A percentile compares a stretch with the other conserved stretches of the same genome.
phyloP scores from a whole-genome alignment of 2,888 invertebrate species.

The Poecilus cupreus region DNA sequence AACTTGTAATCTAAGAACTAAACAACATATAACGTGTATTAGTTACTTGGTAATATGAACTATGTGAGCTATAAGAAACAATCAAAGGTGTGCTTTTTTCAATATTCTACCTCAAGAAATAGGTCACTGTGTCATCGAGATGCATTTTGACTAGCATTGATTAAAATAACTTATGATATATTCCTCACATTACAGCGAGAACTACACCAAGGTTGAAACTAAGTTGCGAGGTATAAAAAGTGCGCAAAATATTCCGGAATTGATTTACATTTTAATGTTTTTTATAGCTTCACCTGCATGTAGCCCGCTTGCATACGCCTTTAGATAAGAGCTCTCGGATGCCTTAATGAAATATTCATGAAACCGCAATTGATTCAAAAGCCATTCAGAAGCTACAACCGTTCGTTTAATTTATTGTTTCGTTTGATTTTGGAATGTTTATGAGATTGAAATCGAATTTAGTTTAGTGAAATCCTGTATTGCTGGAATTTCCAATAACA shows the following conservation, averaged over 20 bases:
- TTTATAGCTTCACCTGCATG: slow-evolving; percentile 43
- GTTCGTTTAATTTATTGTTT: slow-evolving; percentile 4
- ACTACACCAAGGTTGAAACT: neutral
- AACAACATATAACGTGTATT: too few species aligned
- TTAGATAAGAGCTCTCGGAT: slow-evolving; percentile 42
- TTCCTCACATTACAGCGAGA: neutral
- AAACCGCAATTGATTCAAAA: slow-evolving; percentile 35
- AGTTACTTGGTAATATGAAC: too few species aligned
- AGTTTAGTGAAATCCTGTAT: neutral
- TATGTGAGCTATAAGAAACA: too few species aligned
- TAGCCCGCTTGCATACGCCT: slow-evolving; percentile 18
- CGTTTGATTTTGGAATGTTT: neutral
- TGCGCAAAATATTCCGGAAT: slow-evolving; percentile 45
- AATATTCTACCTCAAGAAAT: neutral
- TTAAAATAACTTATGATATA: neutral
- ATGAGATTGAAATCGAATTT: neutral
- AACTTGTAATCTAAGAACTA: too few species aligned
- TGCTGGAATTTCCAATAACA: neutral
- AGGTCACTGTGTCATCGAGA: slow-evolving; percentile 9
- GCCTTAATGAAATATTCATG: slow-evolving; percentile 52
- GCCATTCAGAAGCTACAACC: slow-evolving; percentile 2
- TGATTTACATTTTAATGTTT: slow-evolving; percentile 54
- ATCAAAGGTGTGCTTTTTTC: too few species aligned
- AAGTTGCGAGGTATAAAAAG: neutral
- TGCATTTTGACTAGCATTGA: neutral